phyloP scores from a whole-genome alignment of 2,113 vertebrate species.

The Passer montanus region DNA sequence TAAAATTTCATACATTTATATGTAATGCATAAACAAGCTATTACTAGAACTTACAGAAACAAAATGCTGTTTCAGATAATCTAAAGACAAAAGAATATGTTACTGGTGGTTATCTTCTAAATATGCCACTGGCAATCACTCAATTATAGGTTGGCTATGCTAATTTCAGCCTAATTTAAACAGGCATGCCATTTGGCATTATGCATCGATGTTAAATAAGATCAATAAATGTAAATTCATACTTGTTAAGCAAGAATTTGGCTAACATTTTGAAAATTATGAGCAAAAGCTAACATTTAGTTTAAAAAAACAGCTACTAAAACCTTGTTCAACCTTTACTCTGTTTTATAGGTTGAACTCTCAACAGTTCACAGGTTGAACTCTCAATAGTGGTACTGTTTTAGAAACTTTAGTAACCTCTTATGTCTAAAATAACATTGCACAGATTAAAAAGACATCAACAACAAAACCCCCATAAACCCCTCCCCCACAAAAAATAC shows the following conservation, averaged over 20 bases:
- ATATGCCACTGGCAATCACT: neutral
- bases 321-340: neutral
- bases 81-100: neutral
- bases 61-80: neutral
- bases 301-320: neutral
- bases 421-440: neutral
- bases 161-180: slow-evolving; percentile 30
- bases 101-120: neutral
- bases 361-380: neutral
- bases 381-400: neutral
- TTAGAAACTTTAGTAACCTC: neutral
- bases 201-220: neutral
- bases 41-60: slow-evolving; percentile 37
- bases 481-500: neutral
- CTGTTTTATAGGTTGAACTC: neutral
- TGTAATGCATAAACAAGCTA: slow-evolving; percentile 18
- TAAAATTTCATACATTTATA: slow-evolving; percentile 30
- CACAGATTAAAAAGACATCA: neutral
- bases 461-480: neutral
- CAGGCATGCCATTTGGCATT: neutral
- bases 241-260: neutral
- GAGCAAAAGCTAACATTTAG: neutral
- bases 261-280: slow-evolving; percentile 1
- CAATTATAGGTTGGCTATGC: neutral
- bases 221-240: slow-evolving; percentile 19